These are phyloP conservation scores for Falco rusticolus DNA, from an alignment of 2,797 vertebrate species.

Conservation along the genomic window DNA sequence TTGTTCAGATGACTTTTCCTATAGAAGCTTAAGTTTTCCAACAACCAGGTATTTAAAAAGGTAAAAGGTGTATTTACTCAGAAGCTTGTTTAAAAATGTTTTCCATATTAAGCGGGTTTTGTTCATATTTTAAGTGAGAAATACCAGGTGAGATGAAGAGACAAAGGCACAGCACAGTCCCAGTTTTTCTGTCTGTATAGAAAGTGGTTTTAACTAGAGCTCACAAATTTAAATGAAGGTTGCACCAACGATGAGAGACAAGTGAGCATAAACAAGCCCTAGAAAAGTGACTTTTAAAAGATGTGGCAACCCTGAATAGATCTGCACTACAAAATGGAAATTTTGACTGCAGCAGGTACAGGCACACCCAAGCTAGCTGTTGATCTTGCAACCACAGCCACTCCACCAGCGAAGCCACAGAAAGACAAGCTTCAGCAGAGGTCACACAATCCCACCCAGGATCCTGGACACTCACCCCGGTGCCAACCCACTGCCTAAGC, in stretches of 20 bases:
- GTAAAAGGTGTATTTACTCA: not conserved
- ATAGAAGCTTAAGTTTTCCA: not conserved
- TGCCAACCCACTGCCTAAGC: not conserved
- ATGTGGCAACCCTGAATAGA: not conserved
- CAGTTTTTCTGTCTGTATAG: not conserved
- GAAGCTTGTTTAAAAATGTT: not conserved
- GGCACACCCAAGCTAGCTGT: not conserved
- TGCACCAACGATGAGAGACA: not conserved
- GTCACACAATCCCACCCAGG: not conserved
- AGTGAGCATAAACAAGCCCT: not conserved
- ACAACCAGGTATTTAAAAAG: not conserved
- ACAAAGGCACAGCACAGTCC: not conserved
- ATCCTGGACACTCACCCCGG: rapidly evolving
- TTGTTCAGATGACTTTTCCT: not conserved
- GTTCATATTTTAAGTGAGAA: not conserved
- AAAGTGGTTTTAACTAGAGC: not conserved
- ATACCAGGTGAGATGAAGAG: not conserved
- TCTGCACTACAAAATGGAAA: not conserved
- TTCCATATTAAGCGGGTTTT: not conserved
- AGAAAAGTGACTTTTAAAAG: not conserved
- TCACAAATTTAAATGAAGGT: not conserved
- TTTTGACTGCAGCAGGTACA: not conserved
- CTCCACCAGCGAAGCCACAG: not conserved
- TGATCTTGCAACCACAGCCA: not conserved
- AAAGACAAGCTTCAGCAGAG: not conserved